Conservation (phyloP, 2,113 vertebrate genomes). For the Misgurnus mizolepis region DNA sequence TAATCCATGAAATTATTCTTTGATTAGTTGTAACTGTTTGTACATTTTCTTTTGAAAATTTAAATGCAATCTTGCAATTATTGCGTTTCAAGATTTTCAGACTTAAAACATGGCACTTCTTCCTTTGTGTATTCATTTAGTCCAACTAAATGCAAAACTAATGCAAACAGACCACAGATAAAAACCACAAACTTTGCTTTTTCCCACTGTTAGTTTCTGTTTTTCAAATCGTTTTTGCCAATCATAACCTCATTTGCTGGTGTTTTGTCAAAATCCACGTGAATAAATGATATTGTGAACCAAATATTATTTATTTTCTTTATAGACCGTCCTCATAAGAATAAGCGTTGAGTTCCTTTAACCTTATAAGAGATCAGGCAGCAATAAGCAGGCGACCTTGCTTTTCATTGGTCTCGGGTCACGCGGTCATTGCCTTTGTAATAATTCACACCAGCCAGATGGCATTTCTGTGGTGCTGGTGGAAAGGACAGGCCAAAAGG, state of each 20-base stretch:
- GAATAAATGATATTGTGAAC: too few species aligned
- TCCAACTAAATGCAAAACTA: too few species aligned
- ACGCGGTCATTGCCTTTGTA: constrained; percentile 75
- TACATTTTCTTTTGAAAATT: too few species aligned
- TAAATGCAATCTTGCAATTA: too few species aligned
- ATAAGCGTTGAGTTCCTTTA: not conserved
- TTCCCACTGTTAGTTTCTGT: not conserved
- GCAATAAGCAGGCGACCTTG: constrained; percentile 76
- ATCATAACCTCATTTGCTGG: not conserved
- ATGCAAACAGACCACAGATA: too few species aligned
- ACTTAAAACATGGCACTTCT: too few species aligned
- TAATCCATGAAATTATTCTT: too few species aligned
- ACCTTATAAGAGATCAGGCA: constrained; percentile 62
- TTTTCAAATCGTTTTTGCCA: not conserved
- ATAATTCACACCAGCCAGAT: constrained; percentile 84
- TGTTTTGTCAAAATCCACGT: not conserved
- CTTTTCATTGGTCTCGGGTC: constrained; percentile 76
- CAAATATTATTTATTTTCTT: not conserved
- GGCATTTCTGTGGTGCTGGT: constrained; percentile 77
- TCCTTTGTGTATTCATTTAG: too few species aligned
- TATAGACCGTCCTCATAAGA: not conserved
- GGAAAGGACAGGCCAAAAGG: constrained; percentile 78
- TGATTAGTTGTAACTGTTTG: too few species aligned
- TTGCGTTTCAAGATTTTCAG: too few species aligned
- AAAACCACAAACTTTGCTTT: not conserved